These are phyloP conservation scores for Crossaster papposus DNA, from an alignment of 53 echinoderm and acorn worm genomes.

Conservation along the genomic window DNA sequence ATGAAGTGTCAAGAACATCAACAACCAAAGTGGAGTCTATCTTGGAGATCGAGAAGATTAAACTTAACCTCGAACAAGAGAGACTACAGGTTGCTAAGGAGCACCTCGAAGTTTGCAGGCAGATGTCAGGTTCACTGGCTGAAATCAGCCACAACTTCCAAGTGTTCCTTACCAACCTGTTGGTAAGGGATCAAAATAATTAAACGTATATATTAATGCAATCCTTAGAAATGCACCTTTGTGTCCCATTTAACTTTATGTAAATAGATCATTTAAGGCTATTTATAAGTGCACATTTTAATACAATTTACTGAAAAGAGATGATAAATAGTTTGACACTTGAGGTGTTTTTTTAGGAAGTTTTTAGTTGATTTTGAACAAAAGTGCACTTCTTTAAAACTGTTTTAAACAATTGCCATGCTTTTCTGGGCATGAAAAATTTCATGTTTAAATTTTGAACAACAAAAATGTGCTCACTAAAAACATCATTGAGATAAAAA, in stretches of 20 bases:
- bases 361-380: too few species aligned
- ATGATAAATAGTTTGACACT: too few species aligned
- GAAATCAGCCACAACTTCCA: constrained; percentile 37
- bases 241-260: too few species aligned
- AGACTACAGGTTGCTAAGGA: constrained; percentile 13
- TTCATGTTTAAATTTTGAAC: background rate
- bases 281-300: too few species aligned
- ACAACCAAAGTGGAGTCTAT: background rate
- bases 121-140: constrained; percentile 28
- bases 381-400: too few species aligned
- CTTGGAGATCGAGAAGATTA: background rate
- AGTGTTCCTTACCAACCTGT: constrained; percentile 4
- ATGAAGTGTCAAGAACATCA: background rate
- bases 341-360: too few species aligned
- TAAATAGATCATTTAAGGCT: too few species aligned
- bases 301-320: too few species aligned
- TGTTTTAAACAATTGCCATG: too few species aligned
- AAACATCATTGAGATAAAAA: background rate
- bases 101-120: constrained; percentile 19
- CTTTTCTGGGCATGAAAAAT: too few species aligned
- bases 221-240: too few species aligned
- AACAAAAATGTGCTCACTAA: background rate
- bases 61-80: background rate
- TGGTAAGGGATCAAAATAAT: background rate
- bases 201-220: background rate